Percentiles rank a stretch among this genome's conserved stretches.
Conservation (phyloP, 2,888 invertebrate genomes). For the Podotricha telesiphe region DNA sequence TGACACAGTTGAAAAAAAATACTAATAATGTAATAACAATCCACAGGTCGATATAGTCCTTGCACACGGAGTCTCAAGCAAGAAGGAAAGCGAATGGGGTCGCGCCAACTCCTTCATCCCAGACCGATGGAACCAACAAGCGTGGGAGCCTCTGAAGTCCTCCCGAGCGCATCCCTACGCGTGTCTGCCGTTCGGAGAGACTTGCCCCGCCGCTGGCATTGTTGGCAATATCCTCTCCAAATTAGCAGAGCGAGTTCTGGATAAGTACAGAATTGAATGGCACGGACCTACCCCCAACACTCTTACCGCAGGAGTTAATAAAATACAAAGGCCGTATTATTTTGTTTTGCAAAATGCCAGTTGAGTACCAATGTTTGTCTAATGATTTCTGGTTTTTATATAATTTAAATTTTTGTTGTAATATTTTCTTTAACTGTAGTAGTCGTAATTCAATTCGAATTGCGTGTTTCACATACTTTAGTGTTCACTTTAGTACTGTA, state of each 20-base stretch:
- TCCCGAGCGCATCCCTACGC: constrained; percentile 67
- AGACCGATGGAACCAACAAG: constrained; percentile 70
- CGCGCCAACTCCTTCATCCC: constrained; percentile 72
- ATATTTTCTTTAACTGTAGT: not conserved
- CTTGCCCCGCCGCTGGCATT: constrained; percentile 67
- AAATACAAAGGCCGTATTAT: constrained; percentile 69
- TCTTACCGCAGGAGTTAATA: constrained; percentile 66
- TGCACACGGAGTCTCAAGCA: constrained; percentile 72
- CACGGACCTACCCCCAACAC: constrained; percentile 67
- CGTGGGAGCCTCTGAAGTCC: constrained; percentile 65
- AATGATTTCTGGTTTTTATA: not conserved
- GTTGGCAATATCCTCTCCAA: constrained; percentile 64
- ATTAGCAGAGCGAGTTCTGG: constrained; percentile 61
- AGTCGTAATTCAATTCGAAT: too few relatives aligned
- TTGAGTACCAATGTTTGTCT: constrained; percentile 5
- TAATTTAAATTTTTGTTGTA: not conserved
- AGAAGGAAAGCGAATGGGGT: constrained; percentile 70
- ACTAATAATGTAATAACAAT: not conserved
- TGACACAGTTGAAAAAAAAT: too few relatives aligned
- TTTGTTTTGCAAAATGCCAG: constrained; percentile 73
- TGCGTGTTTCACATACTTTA: too few relatives aligned
- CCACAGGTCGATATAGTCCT: constrained; percentile 74
- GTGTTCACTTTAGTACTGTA: too few relatives aligned
- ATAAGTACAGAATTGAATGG: constrained; percentile 75
- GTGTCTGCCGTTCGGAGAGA: constrained; percentile 69